These are phyloP conservation scores for Augochlora pura DNA, from an alignment of 1,140 invertebrate genomes.

Conservation along the genomic window DNA sequence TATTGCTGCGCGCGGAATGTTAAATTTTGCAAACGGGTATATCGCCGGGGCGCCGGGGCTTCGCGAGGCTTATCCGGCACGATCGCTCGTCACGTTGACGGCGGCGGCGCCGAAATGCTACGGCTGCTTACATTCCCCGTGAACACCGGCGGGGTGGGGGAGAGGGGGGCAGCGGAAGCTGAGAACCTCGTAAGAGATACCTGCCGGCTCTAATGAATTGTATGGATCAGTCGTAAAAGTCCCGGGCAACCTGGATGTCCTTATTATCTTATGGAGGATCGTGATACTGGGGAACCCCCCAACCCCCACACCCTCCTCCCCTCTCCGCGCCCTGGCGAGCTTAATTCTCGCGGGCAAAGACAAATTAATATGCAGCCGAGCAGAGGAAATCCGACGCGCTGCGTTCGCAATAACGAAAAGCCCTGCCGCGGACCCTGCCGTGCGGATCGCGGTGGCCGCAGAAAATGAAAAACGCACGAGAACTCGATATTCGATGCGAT, in stretches of 20 bases:
- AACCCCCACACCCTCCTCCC: neutral
- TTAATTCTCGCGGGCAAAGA: conserved; percentile 19
- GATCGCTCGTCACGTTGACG: conserved; percentile 16
- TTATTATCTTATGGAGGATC: conserved; percentile 37
- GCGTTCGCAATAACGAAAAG: conserved; percentile 13
- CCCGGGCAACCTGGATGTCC: conserved; percentile 24
- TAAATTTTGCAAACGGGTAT: conserved; percentile 28
- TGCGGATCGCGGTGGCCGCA: no score
- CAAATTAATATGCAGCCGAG: conserved; percentile 40
- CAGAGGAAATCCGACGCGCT: conserved; percentile 22
- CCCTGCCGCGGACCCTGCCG: no score
- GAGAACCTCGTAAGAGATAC: conserved; percentile 38
- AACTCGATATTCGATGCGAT: conserved; percentile 8
- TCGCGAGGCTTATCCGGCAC: conserved; percentile 17
- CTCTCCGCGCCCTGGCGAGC: neutral
- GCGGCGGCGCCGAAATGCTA: no score
- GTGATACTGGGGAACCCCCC: conserved; percentile 26
- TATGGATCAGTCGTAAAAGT: conserved; percentile 45
- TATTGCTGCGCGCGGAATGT: conserved; percentile 17
- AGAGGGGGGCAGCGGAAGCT: no score
- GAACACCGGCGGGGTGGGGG: no score
- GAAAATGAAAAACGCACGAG: neutral
- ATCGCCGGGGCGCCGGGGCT: neutral
- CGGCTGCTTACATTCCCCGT: conserved; percentile 16
- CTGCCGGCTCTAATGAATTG: conserved; percentile 41